Evolutionary conservation across 2,888 invertebrate genomes (phyloP), one percentile per base, ranked within the genome.

Genomic region (Thyatira batis): DNA sequence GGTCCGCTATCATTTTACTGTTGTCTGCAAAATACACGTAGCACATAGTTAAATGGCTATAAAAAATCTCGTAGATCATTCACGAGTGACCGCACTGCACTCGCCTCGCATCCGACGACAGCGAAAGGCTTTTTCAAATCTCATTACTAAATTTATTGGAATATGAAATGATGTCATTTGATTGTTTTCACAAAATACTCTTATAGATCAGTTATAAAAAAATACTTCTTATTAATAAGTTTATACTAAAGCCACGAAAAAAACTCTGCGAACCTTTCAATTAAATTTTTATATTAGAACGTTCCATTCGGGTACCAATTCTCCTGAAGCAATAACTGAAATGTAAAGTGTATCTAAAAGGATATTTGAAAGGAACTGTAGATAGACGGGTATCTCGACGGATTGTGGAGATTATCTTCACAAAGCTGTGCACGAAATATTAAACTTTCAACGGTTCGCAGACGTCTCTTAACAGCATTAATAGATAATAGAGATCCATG

Each of bases 41-140:
- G 76, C 76, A 73, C 69, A 75, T 78, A 81, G 80, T 78, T 76
- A 80, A 82, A 83, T 71, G 80, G 76, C 69, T 80, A 77, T 78
- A 82, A 86, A 86, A 84, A 82, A 73, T 69, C 76, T 61, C 82
- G 82, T 87, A 84, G 74, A 87, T 87, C 87, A 87, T 85, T 65
- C 79, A 80, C 85, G 85, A 83, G 69, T 85, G 85, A 85, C 82
- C 85, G 83, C 78, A 58, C 65, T 69, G 59, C 63, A 60, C 63
- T 55, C 62, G 52, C 58, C 55, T 55, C 64, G 62, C 67, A 67
- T 66, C 71, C 73, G 70, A 64, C 57, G 74, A 78, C 78, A 76
- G 64, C 66, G 75, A 67, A 73, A 73, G 62, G 69, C 77, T 76
- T 76, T 39, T 80, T 76, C 70, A 81, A 75, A 81, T 78, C 78